Base-by-base conservation (phyloP, 2,797 vertebrate genomes). In the Pangasius krempfi region DNA sequence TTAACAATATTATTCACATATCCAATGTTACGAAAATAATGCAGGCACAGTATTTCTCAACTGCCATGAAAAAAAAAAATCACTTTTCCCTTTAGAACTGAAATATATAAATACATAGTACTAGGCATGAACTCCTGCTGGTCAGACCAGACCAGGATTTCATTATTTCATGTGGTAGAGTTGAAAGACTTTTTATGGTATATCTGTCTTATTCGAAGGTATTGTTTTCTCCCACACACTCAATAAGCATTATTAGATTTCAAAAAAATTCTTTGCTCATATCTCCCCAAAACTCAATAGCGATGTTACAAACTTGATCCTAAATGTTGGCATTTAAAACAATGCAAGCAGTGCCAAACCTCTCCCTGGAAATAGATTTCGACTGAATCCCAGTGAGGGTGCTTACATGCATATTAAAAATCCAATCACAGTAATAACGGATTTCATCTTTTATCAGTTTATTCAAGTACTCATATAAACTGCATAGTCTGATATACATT, bases 181-280 rank as follows among this genome's bases (percentile, higher is more conserved):
- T 62, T 82, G 33, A 40, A 62, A 27, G 37, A n/a, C 58, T 64
- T 5, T 22, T 18, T 80, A 37, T 27, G 5, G 33, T 82, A 44
- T 56, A 62, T 82, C 33, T 82, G 33, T 18, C 37, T 82, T 82
- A 40, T 40, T 37, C 25, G 33, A 81, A 81, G 40, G 60, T 80
- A 80, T 58, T 37, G 10, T 54, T 80, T 58, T 80, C 78, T 22
- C 30, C 54, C 78, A n/a, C 58, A 64, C 58, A 27, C 22, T 58
- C 54, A 58, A 7, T 80, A 80, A 56, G 40, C 50, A 80, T 80
- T 82, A 82, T 62, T 82, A 40, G 37, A 82, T 82, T 62, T 62
- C 0, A 37, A 58, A 78, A 30, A 27, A n/a, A 33, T 33, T 80
- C 27, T 64, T 44, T 60, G 10, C 54, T 60, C 33, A 16, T 62